A percentile compares a stretch with the other conserved stretches of the same genome.
Conservation (phyloP, 2,888 invertebrate genomes). For the Trissoscelio sp. region DNA sequence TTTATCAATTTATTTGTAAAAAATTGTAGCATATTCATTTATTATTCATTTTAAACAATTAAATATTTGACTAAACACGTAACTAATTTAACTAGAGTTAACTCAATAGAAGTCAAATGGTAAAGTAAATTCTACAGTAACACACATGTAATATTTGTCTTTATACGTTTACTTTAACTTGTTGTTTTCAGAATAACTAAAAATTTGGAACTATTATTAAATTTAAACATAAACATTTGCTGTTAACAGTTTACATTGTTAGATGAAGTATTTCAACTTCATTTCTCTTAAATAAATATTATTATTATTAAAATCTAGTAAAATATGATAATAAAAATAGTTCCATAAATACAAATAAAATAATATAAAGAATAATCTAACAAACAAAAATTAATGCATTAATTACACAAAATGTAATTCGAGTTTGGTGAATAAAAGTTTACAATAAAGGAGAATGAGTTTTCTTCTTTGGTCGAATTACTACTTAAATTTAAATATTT, state of each 20-base stretch:
- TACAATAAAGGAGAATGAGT: background rate
- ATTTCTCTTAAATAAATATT: background rate
- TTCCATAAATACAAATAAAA: background rate
- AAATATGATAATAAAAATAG: background rate
- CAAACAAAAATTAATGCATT: background rate
- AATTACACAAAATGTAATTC: background rate
- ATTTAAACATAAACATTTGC: background rate
- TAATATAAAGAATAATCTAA: background rate
- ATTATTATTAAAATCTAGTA: too few relatives aligned
- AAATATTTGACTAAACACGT: background rate
- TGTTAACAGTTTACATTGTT: background rate
- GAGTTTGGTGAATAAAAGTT: background rate
- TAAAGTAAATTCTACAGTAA: background rate
- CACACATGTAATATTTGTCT: background rate
- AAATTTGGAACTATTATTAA: background rate
- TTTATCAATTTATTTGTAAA: background rate
- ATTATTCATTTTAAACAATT: slow-evolving; percentile 4
- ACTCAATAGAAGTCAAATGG: background rate
- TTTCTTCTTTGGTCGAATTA: too few relatives aligned
- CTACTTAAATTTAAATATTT: slow-evolving; percentile 14
- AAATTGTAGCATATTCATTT: too few relatives aligned
- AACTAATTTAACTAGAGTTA: background rate
- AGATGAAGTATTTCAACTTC: background rate
- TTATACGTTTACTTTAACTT: background rate
- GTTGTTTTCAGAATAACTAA: background rate